Evolutionary conservation across 2,113 vertebrate species (phyloP).

Genomic region (Saguinus imperator): DNA sequence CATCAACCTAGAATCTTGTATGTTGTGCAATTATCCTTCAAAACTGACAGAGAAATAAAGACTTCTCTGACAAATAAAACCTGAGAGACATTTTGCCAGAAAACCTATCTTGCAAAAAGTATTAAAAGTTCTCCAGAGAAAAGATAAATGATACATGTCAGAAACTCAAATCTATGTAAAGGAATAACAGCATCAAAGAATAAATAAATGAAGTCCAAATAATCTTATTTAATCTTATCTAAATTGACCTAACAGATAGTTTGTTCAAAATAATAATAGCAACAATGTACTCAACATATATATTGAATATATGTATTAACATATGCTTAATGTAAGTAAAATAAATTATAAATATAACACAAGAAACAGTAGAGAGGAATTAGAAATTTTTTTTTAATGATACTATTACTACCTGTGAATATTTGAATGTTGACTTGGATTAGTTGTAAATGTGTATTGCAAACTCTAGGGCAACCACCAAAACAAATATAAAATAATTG

Average conservation of each 20-base stretch:
- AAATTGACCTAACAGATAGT: not conserved
- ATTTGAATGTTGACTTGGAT: not conserved
- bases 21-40: not conserved
- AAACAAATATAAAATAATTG: not conserved
- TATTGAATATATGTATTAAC: not conserved
- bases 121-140: not conserved
- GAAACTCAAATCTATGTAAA: not conserved
- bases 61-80: not conserved
- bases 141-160: not conserved
- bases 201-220: not conserved
- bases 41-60: not conserved
- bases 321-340: not conserved
- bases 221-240: not conserved
- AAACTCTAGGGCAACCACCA: not conserved
- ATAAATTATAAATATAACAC: not conserved
- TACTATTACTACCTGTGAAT: not conserved
- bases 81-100: not conserved
- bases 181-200: not conserved
- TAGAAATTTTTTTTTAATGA: not conserved
- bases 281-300: no score
- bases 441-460: not conserved
- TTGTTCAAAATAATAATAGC: conserved; percentile 11
- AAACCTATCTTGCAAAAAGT: not conserved
- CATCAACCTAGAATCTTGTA: not conserved
- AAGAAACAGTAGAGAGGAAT: not conserved